Percentiles rank a stretch among this genome's conserved stretches.
Evolutionary conservation across 2,888 invertebrate species (phyloP).

Genomic region (Lithodes maja): DNA sequence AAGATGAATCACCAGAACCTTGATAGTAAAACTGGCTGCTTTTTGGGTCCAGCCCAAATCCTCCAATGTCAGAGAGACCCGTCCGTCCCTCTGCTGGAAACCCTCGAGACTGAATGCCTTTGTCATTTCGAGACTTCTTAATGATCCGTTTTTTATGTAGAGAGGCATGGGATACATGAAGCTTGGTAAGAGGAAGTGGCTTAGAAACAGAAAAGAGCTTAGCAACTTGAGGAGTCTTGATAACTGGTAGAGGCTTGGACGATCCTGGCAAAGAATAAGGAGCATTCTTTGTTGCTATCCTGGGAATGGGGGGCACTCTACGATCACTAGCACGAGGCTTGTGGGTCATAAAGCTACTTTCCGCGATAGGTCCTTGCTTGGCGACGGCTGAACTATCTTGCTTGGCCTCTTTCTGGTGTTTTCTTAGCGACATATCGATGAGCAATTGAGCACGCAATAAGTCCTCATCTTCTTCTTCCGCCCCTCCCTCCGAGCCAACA

Average conservation of each 20-base stretch:
- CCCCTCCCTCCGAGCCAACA: not conserved
- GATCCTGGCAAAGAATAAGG: not conserved
- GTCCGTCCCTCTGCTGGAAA: not conserved
- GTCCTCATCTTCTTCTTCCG: conserved; percentile 67
- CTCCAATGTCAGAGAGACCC: conserved; percentile 57
- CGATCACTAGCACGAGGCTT: not conserved
- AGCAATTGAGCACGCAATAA: conserved; percentile 60
- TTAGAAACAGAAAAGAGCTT: not conserved
- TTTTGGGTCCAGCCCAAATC: conserved; percentile 55
- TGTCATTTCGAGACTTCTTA: conserved; percentile 14
- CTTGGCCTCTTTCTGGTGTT: conserved; percentile 35
- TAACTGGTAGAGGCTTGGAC: not conserved
- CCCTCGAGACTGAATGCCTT: conserved; percentile 48
- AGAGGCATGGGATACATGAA: not conserved
- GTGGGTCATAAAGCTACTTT: not conserved
- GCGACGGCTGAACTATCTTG: not conserved
- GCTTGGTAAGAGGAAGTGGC: not conserved
- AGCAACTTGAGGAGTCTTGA: not conserved
- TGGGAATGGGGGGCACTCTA: not conserved
- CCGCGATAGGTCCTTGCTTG: not conserved
- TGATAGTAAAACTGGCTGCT: conserved; percentile 51
- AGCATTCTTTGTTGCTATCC: too few relatives aligned
- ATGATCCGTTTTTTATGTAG: not conserved
- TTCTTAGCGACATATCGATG: conserved; percentile 57
- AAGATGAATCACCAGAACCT: not conserved